phyloP scores from a whole-genome alignment of 2,888 invertebrate species.

The Drosophila rellima region DNA sequence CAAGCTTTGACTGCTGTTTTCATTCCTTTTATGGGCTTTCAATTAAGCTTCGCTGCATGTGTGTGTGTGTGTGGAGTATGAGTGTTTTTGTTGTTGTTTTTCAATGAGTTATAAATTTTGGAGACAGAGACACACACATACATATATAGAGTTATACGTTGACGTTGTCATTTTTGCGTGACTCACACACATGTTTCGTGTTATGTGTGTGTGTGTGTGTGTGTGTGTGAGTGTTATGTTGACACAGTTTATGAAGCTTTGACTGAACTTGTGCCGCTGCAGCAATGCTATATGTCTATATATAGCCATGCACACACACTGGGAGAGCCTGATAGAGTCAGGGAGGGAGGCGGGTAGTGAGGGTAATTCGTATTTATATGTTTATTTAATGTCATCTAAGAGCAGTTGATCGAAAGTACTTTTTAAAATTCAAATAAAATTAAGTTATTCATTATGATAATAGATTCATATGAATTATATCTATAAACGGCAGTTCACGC shows the following conservation, averaged over 20 bases:
- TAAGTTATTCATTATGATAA: too few relatives aligned
- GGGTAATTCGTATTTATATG: not conserved
- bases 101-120: slow-evolving; percentile 48
- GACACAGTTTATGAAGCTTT: slow-evolving; percentile 73
- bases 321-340: not conserved
- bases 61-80: slow-evolving; percentile 25
- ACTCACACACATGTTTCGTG: slow-evolving; percentile 46
- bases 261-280: slow-evolving; percentile 68
- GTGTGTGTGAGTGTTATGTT: slow-evolving; percentile 48
- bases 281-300: slow-evolving; percentile 61
- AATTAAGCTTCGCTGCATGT: slow-evolving; percentile 43
- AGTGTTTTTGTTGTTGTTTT: slow-evolving; percentile 36
- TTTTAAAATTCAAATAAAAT: too few relatives aligned
- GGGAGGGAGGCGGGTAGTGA: not conserved
- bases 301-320: slow-evolving; percentile 58
- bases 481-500: too few relatives aligned
- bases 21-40: slow-evolving; percentile 62
- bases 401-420: too few relatives aligned
- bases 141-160: slow-evolving; percentile 49
- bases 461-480: too few relatives aligned
- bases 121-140: slow-evolving; percentile 46
- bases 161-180: slow-evolving; percentile 65
- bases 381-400: too few relatives aligned
- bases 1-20: slow-evolving; percentile 48
- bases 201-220: slow-evolving; percentile 14